Conservation (phyloP, 2,113 vertebrate genomes). For the Lophotis ruficrista region DNA sequence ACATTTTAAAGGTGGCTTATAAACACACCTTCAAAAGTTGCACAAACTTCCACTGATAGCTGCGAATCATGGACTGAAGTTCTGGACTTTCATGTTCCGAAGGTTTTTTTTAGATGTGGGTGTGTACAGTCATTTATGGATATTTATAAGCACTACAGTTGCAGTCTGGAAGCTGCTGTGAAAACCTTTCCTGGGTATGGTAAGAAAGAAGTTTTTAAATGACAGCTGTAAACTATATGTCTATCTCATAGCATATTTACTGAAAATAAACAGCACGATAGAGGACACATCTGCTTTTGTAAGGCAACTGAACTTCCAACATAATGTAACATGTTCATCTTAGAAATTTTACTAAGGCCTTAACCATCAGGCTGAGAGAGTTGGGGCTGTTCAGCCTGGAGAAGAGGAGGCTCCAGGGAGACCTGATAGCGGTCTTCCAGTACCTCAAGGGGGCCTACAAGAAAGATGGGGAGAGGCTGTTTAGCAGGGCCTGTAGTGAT, state of each 20-base stretch:
- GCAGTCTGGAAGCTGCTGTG: not conserved
- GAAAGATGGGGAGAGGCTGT: too few species aligned
- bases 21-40: not conserved
- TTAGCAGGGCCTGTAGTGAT: too few species aligned
- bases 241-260: not conserved
- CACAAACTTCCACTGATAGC: rapidly evolving
- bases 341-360: not conserved
- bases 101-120: rapidly evolving
- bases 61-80: rapidly evolving
- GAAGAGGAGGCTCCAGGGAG: too few species aligned
- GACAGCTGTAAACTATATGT: not conserved
- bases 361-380: too few species aligned
- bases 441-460: too few species aligned
- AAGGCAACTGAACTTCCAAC: not conserved
- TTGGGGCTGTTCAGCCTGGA: too few species aligned
- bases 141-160: not conserved
- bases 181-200: not conserved
- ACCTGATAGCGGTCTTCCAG: too few species aligned
- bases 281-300: not conserved
- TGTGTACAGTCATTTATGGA: not conserved
- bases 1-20: not conserved
- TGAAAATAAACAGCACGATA: not conserved
- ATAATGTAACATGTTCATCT: not conserved
- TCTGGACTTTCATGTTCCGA: rapidly evolving
- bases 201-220: not conserved